phyloP scores from a whole-genome alignment of 2,113 vertebrate species.

The Epinephelus moara region DNA sequence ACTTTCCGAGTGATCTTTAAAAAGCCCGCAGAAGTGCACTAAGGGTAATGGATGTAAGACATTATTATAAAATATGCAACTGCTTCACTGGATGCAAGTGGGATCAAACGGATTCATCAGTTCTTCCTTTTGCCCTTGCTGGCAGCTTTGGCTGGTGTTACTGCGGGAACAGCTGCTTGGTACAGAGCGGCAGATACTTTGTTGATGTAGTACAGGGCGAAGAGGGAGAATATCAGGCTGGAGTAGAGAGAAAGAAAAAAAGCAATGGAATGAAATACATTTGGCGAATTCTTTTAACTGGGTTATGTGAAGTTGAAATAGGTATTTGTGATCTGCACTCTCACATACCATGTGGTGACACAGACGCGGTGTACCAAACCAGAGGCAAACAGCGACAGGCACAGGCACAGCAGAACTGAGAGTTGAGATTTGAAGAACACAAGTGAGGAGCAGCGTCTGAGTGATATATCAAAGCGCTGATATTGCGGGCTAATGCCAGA shows the following conservation, averaged over 20 bases:
- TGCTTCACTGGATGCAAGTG: conserved; percentile 1
- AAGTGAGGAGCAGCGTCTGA: conserved; percentile 11
- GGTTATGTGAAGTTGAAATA: not conserved
- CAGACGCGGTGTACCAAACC: conserved; percentile 96
- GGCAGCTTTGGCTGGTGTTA: conserved; percentile 85
- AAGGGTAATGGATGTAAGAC: not conserved
- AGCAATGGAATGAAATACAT: not conserved
- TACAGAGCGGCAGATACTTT: conserved; percentile 96
- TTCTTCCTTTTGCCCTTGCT: conserved; percentile 96
- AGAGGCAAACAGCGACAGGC: conserved; percentile 92
- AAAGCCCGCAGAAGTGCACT: not conserved
- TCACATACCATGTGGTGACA: conserved; percentile 95
- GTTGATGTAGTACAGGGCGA: conserved; percentile 96
- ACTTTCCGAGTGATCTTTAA: not conserved
- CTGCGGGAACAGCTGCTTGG: conserved; percentile 83
- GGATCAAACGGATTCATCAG: conserved; percentile 59
- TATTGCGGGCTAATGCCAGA: not conserved
- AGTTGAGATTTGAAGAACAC: not conserved
- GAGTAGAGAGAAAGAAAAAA: conserved; percentile 12
- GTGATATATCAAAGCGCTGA: not conserved
- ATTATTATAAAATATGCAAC: conserved; percentile 13
- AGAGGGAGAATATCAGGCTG: conserved; percentile 96
- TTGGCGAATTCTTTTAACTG: not conserved
- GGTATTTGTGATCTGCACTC: not conserved
- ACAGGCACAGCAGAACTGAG: conserved; percentile 91